phyloP scores from a whole-genome alignment of 92 coral and sea anemone genomes.

The Siderastrea siderea region DNA sequence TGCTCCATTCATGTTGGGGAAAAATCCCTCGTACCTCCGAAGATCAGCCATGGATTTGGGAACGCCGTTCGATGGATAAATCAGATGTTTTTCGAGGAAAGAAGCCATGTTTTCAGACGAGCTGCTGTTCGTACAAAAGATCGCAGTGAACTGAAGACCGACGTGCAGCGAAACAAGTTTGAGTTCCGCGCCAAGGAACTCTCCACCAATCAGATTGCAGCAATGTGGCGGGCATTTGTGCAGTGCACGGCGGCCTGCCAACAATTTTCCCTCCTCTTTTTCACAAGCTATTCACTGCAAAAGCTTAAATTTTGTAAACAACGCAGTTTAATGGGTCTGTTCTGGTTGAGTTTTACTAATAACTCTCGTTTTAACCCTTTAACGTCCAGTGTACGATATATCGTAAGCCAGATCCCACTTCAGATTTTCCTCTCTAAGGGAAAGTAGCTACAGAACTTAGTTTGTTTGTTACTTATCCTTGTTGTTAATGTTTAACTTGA shows the following conservation, averaged over 20 bases:
- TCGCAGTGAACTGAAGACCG: slow-evolving; percentile 83
- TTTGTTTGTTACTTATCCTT: too few species aligned
- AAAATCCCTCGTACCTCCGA: slow-evolving; percentile 90
- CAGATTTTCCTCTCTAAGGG: too few species aligned
- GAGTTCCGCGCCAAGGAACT: slow-evolving; percentile 96
- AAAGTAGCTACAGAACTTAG: too few species aligned
- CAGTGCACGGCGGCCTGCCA: slow-evolving; percentile 75
- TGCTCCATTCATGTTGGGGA: slow-evolving; percentile 81
- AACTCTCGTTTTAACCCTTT: background rate
- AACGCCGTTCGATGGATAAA: slow-evolving; percentile 74
- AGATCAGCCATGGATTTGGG: slow-evolving; percentile 81
- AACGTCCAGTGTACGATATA: too few species aligned
- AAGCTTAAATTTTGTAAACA: background rate
- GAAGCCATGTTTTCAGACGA: slow-evolving; percentile 76
- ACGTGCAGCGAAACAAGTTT: slow-evolving; percentile 87
- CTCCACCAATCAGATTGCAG: slow-evolving; percentile 80
- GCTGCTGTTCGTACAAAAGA: slow-evolving; percentile 88
- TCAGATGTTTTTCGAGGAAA: slow-evolving; percentile 84
- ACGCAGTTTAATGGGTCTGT: background rate
- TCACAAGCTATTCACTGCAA: slow-evolving; percentile 22
- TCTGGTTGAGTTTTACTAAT: background rate
- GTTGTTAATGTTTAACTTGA: too few species aligned
- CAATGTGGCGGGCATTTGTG: slow-evolving; percentile 84
- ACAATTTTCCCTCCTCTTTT: slow-evolving; percentile 54
- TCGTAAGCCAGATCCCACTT: too few species aligned